Conservation (phyloP, 2,888 invertebrate species). For the Phasia obesa region DNA sequence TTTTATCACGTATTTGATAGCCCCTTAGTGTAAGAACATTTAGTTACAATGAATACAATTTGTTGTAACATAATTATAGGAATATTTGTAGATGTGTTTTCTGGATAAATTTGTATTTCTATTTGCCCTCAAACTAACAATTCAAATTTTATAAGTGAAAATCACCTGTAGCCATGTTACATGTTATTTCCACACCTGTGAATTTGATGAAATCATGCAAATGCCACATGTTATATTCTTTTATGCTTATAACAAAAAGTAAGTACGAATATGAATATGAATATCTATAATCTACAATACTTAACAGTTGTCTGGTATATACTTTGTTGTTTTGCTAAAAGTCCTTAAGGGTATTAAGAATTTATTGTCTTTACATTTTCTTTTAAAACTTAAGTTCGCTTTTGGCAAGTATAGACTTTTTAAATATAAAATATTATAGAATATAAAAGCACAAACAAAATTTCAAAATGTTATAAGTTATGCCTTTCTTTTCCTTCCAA, state of each 20-base stretch:
- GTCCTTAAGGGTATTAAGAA: too few relatives aligned
- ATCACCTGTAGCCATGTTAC: conserved; percentile 58
- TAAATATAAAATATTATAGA: too few relatives aligned
- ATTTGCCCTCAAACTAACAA: conserved; percentile 14
- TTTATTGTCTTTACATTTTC: too few relatives aligned
- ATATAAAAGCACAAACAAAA: too few relatives aligned
- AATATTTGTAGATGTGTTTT: background rate
- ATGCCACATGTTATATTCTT: conserved; percentile 24
- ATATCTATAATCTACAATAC: background rate
- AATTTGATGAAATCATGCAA: conserved; percentile 52
- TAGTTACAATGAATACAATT: background rate
- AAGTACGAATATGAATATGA: background rate
- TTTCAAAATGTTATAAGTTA: too few relatives aligned
- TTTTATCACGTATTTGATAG: too few relatives aligned
- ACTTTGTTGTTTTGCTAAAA: background rate
- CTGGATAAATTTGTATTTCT: background rate
- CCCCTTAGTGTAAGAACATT: too few relatives aligned
- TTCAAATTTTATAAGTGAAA: conserved; percentile 34
- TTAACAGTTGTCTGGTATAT: background rate
- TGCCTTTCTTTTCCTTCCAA: too few relatives aligned
- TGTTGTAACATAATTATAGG: conserved; percentile 7
- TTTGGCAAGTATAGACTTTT: too few relatives aligned
- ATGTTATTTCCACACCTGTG: conserved; percentile 66
- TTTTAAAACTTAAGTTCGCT: too few relatives aligned
- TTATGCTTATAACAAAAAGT: background rate